Conservation (phyloP, 2,797 vertebrate species). For the Halcyon chelicuti region DNA sequence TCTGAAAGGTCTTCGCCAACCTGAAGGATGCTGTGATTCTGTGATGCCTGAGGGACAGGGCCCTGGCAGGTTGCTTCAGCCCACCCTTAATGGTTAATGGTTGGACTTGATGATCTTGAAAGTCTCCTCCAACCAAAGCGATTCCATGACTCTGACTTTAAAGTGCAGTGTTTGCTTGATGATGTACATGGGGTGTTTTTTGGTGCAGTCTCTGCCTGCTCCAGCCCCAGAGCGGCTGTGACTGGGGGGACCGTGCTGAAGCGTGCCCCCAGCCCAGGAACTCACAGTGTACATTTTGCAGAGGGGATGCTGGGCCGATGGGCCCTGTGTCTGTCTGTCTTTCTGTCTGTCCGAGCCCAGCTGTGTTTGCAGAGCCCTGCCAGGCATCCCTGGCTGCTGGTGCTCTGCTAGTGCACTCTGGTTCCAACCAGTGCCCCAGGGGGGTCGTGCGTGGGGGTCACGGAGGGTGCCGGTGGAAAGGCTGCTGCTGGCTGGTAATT, state of each 20-base stretch:
- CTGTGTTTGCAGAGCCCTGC: neutral
- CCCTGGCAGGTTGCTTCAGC: too few relatives aligned
- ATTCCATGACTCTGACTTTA: neutral
- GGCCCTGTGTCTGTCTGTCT: neutral
- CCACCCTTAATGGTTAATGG: too few relatives aligned
- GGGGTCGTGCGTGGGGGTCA: accelerated
- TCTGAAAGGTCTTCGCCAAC: too few relatives aligned
- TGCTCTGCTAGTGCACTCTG: accelerated
- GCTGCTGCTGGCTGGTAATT: neutral
- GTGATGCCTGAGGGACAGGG: neutral
- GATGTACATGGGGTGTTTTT: neutral
- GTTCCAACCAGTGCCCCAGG: neutral
- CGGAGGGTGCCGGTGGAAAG: neutral
- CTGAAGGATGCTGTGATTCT: neutral
- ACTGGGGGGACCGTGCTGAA: neutral
- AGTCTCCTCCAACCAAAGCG: too few relatives aligned
- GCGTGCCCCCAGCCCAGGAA: neutral
- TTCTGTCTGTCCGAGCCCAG: neutral
- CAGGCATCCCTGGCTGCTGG: neutral
- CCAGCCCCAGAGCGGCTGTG: accelerated
- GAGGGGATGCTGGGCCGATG: neutral
- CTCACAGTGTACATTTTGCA: accelerated
- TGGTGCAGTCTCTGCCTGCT: neutral
- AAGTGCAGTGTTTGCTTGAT: accelerated
- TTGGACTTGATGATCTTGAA: too few relatives aligned